phyloP scores from a whole-genome alignment of 1,140 invertebrate species.

The Rhopalosiphum padi region DNA sequence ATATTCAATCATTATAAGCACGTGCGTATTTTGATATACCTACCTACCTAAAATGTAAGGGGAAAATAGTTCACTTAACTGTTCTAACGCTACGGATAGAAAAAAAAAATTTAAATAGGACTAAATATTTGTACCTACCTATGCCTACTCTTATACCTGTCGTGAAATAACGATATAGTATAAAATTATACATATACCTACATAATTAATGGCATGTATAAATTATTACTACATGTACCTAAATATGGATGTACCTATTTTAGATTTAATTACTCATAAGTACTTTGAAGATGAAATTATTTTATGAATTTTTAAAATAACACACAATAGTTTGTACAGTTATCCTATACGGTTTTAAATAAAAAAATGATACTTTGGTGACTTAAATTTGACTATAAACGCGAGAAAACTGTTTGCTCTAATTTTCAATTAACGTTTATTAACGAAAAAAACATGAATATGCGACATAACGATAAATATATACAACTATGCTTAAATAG shows the following conservation, averaged over 20 bases:
- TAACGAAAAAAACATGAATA: background rate
- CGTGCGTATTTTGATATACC: constrained; percentile 1
- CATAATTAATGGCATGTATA: background rate
- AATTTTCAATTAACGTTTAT: background rate
- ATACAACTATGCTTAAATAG: background rate
- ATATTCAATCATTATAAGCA: background rate
- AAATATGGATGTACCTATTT: background rate
- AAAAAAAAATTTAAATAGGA: too few species aligned
- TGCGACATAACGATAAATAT: background rate
- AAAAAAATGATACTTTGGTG: background rate
- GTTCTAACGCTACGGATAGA: too few species aligned
- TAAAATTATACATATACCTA: background rate
- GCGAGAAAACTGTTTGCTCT: background rate
- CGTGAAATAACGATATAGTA: background rate
- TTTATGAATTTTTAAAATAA: background rate
- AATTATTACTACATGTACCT: background rate
- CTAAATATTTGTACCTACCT: too few species aligned
- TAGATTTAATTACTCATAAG: background rate
- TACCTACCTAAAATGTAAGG: background rate
- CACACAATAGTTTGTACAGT: background rate
- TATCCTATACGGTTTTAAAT: too few species aligned
- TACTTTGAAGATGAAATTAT: background rate
- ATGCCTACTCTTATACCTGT: too few species aligned
- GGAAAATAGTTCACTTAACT: background rate
- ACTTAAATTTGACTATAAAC: background rate